Percentiles rank a stretch among this genome's conserved stretches.
phyloP scores from a whole-genome alignment of 2,113 vertebrate species.

The Ceratotherium simum region DNA sequence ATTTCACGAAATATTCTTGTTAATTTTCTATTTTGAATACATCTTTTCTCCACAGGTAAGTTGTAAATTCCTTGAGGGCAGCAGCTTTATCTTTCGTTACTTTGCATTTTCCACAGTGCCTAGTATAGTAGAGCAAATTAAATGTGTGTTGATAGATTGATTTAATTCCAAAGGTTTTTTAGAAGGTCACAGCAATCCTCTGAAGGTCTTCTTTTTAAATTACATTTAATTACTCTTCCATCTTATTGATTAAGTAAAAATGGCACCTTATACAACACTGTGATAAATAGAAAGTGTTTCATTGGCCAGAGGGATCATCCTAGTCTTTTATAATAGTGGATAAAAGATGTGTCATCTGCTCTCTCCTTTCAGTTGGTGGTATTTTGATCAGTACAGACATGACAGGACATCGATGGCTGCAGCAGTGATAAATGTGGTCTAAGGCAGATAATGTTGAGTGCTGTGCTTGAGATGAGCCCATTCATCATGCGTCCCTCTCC shows the following conservation, averaged over 20 bases:
- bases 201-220: background rate
- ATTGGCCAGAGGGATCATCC: background rate
- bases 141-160: slow-evolving; percentile 32
- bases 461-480: background rate
- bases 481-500: background rate
- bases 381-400: slow-evolving; percentile 5
- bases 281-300: background rate
- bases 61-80: background rate
- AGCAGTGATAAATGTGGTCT: background rate
- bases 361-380: background rate
- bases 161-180: slow-evolving; percentile 48
- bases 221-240: background rate
- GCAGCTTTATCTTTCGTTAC: background rate
- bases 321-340: background rate
- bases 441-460: background rate
- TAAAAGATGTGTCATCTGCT: background rate
- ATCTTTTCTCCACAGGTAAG: background rate
- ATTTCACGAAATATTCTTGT: slow-evolving; percentile 1
- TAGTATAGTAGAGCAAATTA: background rate
- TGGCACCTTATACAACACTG: background rate
- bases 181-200: background rate
- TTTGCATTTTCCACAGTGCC: background rate
- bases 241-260: slow-evolving; percentile 3
- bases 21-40: background rate
- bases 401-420: background rate